Base-by-base conservation (phyloP, 2,888 invertebrate genomes). In the Lycophotia porphyrea region DNA sequence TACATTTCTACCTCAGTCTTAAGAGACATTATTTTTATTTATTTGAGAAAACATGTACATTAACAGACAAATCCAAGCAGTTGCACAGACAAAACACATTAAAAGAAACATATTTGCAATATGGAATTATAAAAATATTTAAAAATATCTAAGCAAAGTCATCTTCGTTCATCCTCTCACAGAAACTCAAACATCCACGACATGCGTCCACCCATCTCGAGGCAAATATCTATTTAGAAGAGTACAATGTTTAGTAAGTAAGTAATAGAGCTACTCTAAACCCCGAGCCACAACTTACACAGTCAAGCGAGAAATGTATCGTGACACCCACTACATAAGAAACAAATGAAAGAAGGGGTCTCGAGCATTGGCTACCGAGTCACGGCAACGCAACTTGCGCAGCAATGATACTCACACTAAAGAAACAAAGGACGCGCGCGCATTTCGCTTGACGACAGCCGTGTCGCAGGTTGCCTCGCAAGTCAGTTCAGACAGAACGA, bases 11-110 rank as follows among this genome's bases (percentile, higher is more conserved):
- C 18, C 11, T 42, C 21, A 58, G n/a, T 73, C 18, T 39, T 47
- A 36, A 15, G 47, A 39, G 31, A 49, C 39, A 7, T 66, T n/a
- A n/a, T n/a, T n/a, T 74, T 1, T 76, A 60, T 74, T 66, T 42
- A 47, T 39, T 39, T 34, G 3, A 34, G 34, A 34, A 34, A 34
- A 34, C 34, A 39, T 36, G 39, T 39, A 42, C 13, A 42, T 13
- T 13, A 42, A 15, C 42, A 42, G 42, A 42, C 13, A 42, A 42
- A 42, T 42, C 42, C 39, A 39, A 39, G 13, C 13, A 13, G 13
- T 39, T 11, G 39, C 1, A 39, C 13, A 39, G 2, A 39, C 39
- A 39, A 39, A 39, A 42, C 15, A 42, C 42, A 42, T 42, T 42
- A 42, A 42, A 42, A 13, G 4, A 15, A 42, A 42, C 42, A 42